Conservation (phyloP, 2,113 vertebrate genomes). For the Amblyopsis rosae region DNA sequence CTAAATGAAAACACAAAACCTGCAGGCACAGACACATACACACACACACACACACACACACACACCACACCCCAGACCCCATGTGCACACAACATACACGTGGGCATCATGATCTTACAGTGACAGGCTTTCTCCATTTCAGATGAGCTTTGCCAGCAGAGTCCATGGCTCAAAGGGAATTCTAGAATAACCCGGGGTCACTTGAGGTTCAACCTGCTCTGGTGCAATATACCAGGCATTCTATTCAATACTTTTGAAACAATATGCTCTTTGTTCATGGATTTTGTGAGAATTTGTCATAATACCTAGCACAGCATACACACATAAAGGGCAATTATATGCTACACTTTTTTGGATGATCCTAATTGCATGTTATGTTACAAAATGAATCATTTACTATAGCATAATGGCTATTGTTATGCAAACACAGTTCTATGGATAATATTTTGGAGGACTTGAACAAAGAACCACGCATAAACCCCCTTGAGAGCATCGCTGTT, state of each 20-base stretch:
- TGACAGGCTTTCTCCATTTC: conserved; percentile 51
- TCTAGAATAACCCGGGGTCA: background rate
- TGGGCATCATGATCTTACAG: background rate
- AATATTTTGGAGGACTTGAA: conserved; percentile 11
- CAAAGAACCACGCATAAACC: conserved; percentile 15
- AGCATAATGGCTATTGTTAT: conserved; percentile 7
- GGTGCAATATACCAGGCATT: background rate
- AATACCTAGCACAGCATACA: background rate
- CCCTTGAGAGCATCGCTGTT: conserved; percentile 27
- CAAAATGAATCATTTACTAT: conserved; percentile 24
- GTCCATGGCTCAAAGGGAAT: conserved; percentile 54
- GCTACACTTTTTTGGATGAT: conserved; percentile 12
- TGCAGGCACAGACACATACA: conserved; percentile 2
- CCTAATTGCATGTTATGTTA: conserved; percentile 24
- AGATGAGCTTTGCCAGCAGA: conserved; percentile 41
- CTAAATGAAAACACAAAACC: background rate
- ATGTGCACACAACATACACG: conserved; percentile 5
- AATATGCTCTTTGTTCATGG: background rate
- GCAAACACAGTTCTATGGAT: conserved; percentile 21
- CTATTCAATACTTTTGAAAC: conserved; percentile 1
- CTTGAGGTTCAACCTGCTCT: conserved; percentile 11
- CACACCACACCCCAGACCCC: background rate
- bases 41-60: conserved; percentile 1
- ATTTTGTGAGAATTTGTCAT: background rate
- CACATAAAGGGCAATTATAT: conserved; percentile 8